Conservation (phyloP, 1,140 invertebrate genomes). For the Idris sp. region DNA sequence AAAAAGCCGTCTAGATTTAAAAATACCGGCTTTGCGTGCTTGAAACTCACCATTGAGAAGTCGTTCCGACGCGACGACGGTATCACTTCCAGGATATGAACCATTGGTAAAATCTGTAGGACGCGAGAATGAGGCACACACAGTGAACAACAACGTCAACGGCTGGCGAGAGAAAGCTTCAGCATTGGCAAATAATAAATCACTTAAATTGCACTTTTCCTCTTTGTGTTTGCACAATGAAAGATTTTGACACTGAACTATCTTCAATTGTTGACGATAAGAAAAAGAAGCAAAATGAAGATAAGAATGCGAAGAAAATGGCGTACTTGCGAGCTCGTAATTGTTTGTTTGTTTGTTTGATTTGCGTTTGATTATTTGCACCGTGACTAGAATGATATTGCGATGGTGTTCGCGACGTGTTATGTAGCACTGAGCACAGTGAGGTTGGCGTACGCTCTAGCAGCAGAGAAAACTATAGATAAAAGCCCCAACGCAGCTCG, state of each 20-base stretch:
- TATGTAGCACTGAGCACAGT: slow-evolving; percentile 40
- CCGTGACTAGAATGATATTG: slow-evolving; percentile 25
- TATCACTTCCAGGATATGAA: slow-evolving; percentile 77
- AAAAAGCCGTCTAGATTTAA: too few relatives aligned
- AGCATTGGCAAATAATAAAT: slow-evolving; percentile 4
- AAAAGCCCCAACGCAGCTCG: slow-evolving; percentile 77
- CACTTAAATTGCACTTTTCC: too few relatives aligned
- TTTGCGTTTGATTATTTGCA: background rate
- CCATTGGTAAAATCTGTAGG: slow-evolving; percentile 71
- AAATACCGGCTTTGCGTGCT: too few relatives aligned
- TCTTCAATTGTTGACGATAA: background rate
- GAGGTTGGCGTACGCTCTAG: slow-evolving; percentile 42
- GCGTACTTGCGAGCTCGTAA: background rate
- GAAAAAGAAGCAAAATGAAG: slow-evolving; percentile 1
- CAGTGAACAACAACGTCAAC: slow-evolving; percentile 17
- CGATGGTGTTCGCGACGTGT: slow-evolving; percentile 30
- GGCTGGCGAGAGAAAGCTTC: slow-evolving; percentile 3
- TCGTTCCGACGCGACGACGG: slow-evolving; percentile 78
- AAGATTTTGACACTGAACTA: slow-evolving; percentile 2
- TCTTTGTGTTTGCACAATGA: too few relatives aligned
- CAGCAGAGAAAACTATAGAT: slow-evolving; percentile 70
- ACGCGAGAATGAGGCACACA: slow-evolving; percentile 31
- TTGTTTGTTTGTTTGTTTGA: slow-evolving; percentile 2
- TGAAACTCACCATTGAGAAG: slow-evolving; percentile 75
- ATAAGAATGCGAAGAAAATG: too few relatives aligned